A percentile compares a stretch with the other conserved stretches of the same genome.
These are phyloP conservation scores for Ctena decussata DNA, from an alignment of 2,888 invertebrate species.

Conservation along the genomic window DNA sequence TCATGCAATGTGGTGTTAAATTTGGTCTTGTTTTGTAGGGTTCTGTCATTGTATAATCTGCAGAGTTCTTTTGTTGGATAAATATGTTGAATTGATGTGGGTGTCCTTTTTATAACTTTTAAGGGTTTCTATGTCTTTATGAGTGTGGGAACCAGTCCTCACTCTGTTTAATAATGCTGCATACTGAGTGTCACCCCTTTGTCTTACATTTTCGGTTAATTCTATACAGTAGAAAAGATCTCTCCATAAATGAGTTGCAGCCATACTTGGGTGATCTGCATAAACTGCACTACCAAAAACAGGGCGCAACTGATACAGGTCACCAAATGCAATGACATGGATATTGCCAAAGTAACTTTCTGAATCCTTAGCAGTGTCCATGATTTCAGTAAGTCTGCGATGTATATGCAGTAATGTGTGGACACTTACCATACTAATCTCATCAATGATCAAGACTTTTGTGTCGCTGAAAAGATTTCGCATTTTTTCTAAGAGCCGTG, in stretches of 20 bases:
- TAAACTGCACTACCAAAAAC: neutral
- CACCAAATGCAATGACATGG: neutral
- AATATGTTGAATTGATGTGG: neutral
- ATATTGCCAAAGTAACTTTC: neutral
- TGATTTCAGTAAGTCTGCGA: neutral
- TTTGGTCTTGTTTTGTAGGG: neutral
- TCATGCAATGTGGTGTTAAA: neutral
- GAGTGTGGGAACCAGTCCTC: neutral
- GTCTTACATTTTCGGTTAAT: neutral
- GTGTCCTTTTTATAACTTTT: neutral
- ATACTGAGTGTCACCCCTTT: neutral
- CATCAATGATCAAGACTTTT: conserved; percentile 3
- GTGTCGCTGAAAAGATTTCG: neutral
- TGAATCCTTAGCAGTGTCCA: neutral
- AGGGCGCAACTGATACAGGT: neutral
- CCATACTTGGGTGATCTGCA: neutral
- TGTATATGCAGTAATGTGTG: conserved; percentile 5
- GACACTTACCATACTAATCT: conserved; percentile 21
- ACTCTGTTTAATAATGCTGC: conserved; percentile 12
- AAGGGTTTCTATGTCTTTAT: neutral
- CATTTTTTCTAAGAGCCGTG: neutral
- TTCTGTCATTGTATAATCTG: neutral
- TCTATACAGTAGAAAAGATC: neutral
- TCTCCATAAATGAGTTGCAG: neutral
- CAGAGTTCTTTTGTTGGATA: neutral